Evolutionary conservation across 1,140 invertebrate genomes (phyloP).

Genomic region (Caenorhabditis tropicalis): DNA sequence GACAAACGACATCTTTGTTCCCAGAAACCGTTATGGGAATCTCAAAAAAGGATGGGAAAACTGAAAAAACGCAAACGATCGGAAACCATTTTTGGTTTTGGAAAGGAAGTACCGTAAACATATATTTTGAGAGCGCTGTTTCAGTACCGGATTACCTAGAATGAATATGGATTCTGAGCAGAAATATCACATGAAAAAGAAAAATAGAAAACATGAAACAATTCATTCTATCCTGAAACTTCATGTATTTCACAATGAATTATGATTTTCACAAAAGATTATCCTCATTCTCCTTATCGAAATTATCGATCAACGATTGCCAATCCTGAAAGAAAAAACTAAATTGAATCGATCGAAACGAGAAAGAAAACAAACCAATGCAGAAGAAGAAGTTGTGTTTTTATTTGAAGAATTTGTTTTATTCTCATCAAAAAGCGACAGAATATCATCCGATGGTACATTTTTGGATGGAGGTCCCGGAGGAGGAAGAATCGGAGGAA

Average conservation of each 20-base stretch:
- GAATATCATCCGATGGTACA: constrained; percentile 30
- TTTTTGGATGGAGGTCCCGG: neutral
- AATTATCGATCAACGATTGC: constrained; percentile 11
- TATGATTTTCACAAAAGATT: neutral
- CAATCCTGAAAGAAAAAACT: neutral
- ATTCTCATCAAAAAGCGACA: constrained; percentile 26
- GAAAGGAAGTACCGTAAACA: no score
- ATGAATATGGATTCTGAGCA: no score
- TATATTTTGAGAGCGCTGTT: no score
- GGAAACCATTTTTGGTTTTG: no score
- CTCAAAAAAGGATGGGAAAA: no score
- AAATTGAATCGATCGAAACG: neutral
- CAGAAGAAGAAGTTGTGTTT: neutral
- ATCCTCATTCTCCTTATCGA: constrained; percentile 19
- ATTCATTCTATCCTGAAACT: no score
- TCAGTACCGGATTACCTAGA: no score
- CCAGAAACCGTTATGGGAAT: neutral
- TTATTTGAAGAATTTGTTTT: neutral
- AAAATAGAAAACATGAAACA: no score
- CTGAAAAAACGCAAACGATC: no score
- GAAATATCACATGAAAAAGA: no score
- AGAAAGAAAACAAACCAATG: neutral
- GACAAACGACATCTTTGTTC: neutral
- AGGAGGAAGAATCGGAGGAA: constrained; percentile 1
- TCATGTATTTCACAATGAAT: neutral